Base-by-base conservation (phyloP, 2,888 invertebrate genomes). In the Chalcis sispes region DNA sequence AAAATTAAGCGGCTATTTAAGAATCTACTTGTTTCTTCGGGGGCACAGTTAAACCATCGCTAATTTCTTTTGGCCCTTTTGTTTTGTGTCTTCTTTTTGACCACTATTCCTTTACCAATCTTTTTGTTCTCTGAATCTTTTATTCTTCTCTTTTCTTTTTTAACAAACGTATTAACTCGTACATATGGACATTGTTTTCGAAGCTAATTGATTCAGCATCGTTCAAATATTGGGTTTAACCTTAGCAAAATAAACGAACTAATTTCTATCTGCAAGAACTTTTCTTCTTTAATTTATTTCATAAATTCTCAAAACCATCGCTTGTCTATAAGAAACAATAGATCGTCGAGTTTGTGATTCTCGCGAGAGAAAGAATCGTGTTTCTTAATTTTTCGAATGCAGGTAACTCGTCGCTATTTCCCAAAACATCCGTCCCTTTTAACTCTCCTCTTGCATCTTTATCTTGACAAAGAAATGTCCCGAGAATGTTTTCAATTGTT, bases 1-100 rank as follows among this genome's bases (percentile, higher is more conserved):
- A 84, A 82, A 82, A 20, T 77, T 84, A 84, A 84, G 82, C 84
- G 84, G 81, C 82, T 82, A 82, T 83, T 83, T 7, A 82, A 81
- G 64, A 80, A 81, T n/a, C 79, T 77, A 80, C 8, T 32, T 32
- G 13, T 42, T 13, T 42, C 15, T 10, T 78, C 18, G 52, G 20
- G 10, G 7, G 76, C 67, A 2, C 81, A 75, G 81, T 80, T 79
- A 80, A 81, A 82, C 81, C 83, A 81, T 82, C 81, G 83, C 83
- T 83, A 84, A 85, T 85, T 85, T 84, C 78, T 72, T 58, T 65
- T 70, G 36, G 50, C 54, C 71, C 48, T 48, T 23, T n/a, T n/a
- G n/a, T n/a, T n/a, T n/a, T n/a, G n/a, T n/a, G n/a, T n/a, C n/a
- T n/a, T n/a, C n/a, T n/a, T n/a, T n/a, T n/a, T n/a, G n/a, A n/a